These are phyloP conservation scores for Coreius guichenoti DNA, from an alignment of 2,797 vertebrate genomes.

Conservation along the genomic window DNA sequence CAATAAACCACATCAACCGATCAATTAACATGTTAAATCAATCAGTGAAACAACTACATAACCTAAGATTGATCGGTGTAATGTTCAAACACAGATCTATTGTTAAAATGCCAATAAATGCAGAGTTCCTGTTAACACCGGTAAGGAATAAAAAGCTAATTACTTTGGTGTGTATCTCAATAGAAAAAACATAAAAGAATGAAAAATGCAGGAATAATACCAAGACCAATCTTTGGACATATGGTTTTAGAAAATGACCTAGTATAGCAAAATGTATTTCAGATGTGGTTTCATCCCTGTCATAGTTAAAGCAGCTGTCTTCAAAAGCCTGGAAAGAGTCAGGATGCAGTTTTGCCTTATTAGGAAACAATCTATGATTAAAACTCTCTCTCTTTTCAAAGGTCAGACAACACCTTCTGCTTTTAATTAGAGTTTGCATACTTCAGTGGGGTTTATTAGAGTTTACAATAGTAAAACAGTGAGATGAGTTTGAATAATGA, in stretches of 20 bases:
- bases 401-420: constrained; percentile 28
- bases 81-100: constrained; percentile 34
- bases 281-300: constrained; percentile 77
- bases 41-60: constrained; percentile 9
- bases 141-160: constrained; percentile 64
- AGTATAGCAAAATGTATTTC: constrained; percentile 76
- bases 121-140: constrained; percentile 54
- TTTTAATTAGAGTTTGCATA: constrained; percentile 33
- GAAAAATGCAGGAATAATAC: constrained; percentile 71
- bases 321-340: constrained; percentile 66
- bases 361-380: constrained; percentile 66
- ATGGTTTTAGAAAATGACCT: constrained; percentile 75
- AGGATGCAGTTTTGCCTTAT: constrained; percentile 67
- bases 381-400: constrained; percentile 60
- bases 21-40: constrained; percentile 35
- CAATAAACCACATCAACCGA: constrained; percentile 10
- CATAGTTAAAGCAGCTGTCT: constrained; percentile 74
- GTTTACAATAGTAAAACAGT: not conserved
- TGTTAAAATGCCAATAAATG: constrained; percentile 21
- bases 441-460: not conserved
- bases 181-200: constrained; percentile 60
- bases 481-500: constrained; percentile 9
- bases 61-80: constrained; percentile 16
- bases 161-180: constrained; percentile 64
- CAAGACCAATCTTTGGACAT: constrained; percentile 62